Conservation (phyloP, 2,113 vertebrate genomes). For the Phaethon lepturus region DNA sequence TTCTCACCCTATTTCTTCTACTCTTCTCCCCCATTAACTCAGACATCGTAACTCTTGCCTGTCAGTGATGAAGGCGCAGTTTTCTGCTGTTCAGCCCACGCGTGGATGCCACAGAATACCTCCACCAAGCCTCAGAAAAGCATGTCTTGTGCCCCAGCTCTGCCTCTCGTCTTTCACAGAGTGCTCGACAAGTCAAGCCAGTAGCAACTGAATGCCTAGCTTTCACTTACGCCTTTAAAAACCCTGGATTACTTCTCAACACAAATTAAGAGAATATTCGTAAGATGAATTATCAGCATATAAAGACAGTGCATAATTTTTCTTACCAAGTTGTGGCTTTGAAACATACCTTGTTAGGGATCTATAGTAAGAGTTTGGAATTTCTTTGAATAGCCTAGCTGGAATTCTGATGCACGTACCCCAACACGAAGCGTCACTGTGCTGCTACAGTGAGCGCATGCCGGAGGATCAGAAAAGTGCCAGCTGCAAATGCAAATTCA, state of each 20-base stretch:
- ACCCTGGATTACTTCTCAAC: background rate
- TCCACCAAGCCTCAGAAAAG: background rate
- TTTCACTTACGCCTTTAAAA: background rate
- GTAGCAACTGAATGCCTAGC: too few species aligned
- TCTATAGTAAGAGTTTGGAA: background rate
- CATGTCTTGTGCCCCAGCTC: background rate
- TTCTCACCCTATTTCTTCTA: background rate
- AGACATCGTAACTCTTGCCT: too few species aligned
- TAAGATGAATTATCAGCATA: background rate
- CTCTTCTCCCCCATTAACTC: background rate
- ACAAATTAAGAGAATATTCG: background rate
- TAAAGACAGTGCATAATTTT: background rate
- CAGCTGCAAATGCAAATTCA: background rate
- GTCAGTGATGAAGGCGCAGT: background rate
- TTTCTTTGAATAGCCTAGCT: background rate
- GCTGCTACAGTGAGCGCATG: accelerated
- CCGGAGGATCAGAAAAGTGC: background rate
- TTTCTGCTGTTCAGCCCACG: background rate
- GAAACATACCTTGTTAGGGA: background rate
- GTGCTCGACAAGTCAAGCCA: background rate
- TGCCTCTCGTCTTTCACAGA: background rate
- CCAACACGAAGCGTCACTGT: accelerated
- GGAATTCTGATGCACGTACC: background rate
- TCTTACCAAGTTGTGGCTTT: background rate
- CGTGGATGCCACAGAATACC: too few species aligned